phyloP scores from a whole-genome alignment of 1,140 invertebrate species.

The Lordiphosa stackelbergi region DNA sequence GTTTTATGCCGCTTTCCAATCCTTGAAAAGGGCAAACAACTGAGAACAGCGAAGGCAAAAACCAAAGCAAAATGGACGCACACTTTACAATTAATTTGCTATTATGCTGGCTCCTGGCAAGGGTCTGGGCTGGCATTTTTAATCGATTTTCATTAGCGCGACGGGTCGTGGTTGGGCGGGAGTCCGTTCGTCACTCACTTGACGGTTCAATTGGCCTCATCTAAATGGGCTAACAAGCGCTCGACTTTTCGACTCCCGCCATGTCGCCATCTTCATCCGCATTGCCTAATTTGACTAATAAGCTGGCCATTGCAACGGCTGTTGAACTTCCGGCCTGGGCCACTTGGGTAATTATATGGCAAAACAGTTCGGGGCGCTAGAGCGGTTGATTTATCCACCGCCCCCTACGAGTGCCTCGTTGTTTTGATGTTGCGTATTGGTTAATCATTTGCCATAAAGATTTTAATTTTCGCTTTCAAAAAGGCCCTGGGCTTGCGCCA shows the following conservation, averaged over 20 bases:
- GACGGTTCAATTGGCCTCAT: conserved; percentile 67
- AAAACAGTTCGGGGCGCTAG: conserved; percentile 55
- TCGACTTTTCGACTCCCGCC: conserved; percentile 26
- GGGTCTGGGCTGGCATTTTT: conserved; percentile 39
- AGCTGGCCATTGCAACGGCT: conserved; percentile 71
- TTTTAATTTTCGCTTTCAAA: conserved; percentile 74
- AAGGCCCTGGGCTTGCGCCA: conserved; percentile 20
- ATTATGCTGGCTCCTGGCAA: conserved; percentile 35
- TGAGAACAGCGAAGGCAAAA: conserved; percentile 48
- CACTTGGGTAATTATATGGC: conserved; percentile 71
- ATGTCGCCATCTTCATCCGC: conserved; percentile 9
- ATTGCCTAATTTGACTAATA: conserved; percentile 70
- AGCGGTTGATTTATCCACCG: conserved; percentile 23
- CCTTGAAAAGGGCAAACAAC: conserved; percentile 44
- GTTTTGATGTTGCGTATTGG: conserved; percentile 50
- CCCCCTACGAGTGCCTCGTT: conserved; percentile 24
- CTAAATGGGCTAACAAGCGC: conserved; percentile 62
- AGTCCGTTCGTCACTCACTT: conserved; percentile 60
- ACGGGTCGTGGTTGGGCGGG: conserved; percentile 5
- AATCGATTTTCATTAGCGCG: conserved; percentile 71
- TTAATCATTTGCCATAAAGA: conserved; percentile 75
- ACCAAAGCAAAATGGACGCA: conserved; percentile 68
- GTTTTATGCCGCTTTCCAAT: conserved; percentile 66
- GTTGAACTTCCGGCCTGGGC: conserved; percentile 65
- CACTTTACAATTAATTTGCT: conserved; percentile 73